phyloP scores from a whole-genome alignment of 37 sponge, comb jelly and placozoan genomes.

The Eunapius fragilis region DNA sequence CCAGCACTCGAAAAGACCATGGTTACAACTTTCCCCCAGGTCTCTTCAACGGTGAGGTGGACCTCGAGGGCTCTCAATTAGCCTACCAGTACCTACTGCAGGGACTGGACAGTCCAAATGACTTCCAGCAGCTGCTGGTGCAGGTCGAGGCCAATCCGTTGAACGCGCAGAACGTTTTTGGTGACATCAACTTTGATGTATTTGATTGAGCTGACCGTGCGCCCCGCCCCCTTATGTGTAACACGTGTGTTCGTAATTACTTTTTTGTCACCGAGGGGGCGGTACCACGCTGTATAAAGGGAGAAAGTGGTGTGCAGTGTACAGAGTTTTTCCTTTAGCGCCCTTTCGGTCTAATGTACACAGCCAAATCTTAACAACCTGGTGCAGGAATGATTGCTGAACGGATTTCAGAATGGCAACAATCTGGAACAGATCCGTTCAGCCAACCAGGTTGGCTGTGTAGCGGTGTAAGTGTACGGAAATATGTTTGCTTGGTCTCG shows the following conservation, averaged over 20 bases:
- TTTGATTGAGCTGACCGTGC: background rate
- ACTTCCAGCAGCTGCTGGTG: conserved; percentile 49
- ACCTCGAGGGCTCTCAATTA: conserved; percentile 58
- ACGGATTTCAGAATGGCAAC: no score
- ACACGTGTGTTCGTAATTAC: background rate
- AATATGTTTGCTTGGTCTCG: no score
- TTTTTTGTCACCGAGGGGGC: no score
- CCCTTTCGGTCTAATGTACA: no score
- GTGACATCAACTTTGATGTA: conserved; percentile 22
- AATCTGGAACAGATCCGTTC: no score
- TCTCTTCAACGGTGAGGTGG: conserved; percentile 39
- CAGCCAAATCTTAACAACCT: no score
- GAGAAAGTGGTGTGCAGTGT: no score
- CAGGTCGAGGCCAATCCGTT: conserved; percentile 73
- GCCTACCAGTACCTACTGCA: conserved; percentile 51
- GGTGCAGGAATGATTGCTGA: no score
- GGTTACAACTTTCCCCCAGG: conserved; percentile 41
- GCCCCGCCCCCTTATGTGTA: background rate
- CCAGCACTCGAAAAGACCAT: conserved; percentile 29
- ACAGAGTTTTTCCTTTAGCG: no score
- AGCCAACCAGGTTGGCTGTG: no score
- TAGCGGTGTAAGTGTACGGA: no score
- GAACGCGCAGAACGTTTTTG: conserved; percentile 5
- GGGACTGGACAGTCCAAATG: conserved; percentile 53
- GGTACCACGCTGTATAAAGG: no score